Evolutionary conservation across 2,888 invertebrate species (phyloP), one percentile per base, ranked within the genome.

Genomic region (Parochlus steinenii): DNA sequence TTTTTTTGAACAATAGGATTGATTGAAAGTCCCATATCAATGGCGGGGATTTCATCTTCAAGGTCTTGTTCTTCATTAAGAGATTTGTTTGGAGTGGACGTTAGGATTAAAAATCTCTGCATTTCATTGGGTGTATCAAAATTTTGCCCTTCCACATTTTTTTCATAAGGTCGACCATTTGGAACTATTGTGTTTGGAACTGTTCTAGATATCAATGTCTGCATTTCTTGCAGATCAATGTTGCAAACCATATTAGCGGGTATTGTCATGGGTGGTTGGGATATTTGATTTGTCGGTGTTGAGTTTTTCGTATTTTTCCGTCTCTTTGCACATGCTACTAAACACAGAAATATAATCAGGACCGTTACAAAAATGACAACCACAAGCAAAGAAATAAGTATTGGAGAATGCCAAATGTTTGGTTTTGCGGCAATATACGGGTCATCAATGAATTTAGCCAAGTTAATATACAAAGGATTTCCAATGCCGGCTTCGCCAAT

Each of bases 201-300:
- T n/a, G n/a, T n/a, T n/a, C n/a, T n/a, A n/a, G 56, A 55, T 39
- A 59, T 58, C 5, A 59, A 44, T 2, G 56, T 59, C 44, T 58
- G 58, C 56, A 59, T 58, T 46, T 59, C 58, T 38, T 57, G 56
- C 18, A 52, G 52, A 34, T 59, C 58, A 38, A 53, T 52, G 40
- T 52, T 44, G 2, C 54, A 37, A 22, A 33, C 25, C n/a, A 28
- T 36, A 22, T 36, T 28, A 15, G 18, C 11, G 5, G 31, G 50
- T 28, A 50, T 48, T 19, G 39, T 41, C 12, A 41, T 40, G 10
- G 39, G 41, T n/a, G 39, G 36, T 12, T 28, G 29, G 5, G 34
- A 32, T 24, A n/a, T n/a, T n/a, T n/a, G 40, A 37, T 35, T 33
- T 41, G 27, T 22, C n/a, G 31, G 31, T 34, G 28, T 15, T 29